These are phyloP conservation scores for Callorhinus ursinus DNA, from an alignment of 2,113 vertebrate species.

Conservation along the genomic window DNA sequence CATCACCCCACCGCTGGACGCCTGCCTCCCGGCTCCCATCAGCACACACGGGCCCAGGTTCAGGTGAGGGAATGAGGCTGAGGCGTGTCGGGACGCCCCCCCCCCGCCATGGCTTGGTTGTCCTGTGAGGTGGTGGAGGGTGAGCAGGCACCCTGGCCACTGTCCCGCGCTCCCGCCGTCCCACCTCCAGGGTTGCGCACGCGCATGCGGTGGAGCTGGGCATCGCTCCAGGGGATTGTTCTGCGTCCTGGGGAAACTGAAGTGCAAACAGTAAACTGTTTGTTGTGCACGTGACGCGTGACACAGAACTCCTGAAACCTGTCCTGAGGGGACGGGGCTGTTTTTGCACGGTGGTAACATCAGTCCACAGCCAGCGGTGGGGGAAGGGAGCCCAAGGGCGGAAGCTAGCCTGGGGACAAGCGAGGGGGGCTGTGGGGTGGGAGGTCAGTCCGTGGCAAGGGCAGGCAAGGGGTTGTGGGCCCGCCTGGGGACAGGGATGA, in stretches of 20 bases:
- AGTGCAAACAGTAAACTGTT: neutral
- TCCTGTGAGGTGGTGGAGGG: neutral
- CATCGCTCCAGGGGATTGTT: rapidly evolving
- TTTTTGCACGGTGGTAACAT: neutral
- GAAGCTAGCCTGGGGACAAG: neutral
- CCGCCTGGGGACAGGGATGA: neutral
- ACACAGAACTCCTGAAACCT: neutral
- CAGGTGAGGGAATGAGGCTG: neutral
- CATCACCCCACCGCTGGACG: rapidly evolving
- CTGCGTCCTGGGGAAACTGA: neutral
- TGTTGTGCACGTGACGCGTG: neutral
- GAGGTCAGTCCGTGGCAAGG: too few species aligned
- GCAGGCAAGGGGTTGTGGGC: rapidly evolving
- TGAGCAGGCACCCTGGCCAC: rapidly evolving
- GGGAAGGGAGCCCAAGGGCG: neutral
- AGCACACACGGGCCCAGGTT: neutral
- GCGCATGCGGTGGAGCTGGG: too few species aligned
- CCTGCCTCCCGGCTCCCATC: neutral
- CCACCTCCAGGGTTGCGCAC: neutral
- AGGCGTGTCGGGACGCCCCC: too few species aligned
- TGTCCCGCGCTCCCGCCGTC: neutral
- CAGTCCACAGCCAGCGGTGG: neutral
- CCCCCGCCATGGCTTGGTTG: neutral
- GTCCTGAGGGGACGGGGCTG: neutral
- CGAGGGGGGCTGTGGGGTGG: too few species aligned